Evolutionary conservation across 2,888 invertebrate species (phyloP).

Genomic region (Furcula furcula): DNA sequence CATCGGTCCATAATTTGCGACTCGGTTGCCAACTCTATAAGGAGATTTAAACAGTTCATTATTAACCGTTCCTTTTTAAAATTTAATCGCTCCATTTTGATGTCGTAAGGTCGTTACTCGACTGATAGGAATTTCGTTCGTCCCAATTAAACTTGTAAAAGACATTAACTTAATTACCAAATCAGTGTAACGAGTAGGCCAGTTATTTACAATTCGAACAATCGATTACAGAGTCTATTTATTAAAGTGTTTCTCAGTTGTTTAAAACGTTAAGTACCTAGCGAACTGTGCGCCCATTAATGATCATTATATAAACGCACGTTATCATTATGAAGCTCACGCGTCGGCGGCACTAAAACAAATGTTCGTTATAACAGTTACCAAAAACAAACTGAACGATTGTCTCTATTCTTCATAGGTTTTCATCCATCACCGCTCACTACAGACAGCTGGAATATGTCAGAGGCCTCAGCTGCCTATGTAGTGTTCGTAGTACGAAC

Average conservation of each 20-base stretch:
- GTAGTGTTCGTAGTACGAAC: not conserved
- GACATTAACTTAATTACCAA: not conserved
- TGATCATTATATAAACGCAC: not conserved
- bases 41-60: not conserved
- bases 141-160: not conserved
- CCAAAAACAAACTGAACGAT: not conserved
- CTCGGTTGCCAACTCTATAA: constrained; percentile 6
- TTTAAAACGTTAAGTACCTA: not conserved
- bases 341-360: not conserved
- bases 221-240: not conserved
- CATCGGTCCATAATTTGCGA: constrained; percentile 7
- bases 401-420: not conserved
- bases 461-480: not conserved
- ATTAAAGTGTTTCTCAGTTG: not conserved
- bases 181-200: not conserved
- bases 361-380: not conserved
- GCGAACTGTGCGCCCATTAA: not conserved
- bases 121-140: not conserved
- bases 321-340: not conserved
- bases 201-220: not conserved
- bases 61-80: not conserved
- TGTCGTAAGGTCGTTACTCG: not conserved
- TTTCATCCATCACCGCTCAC: not conserved
- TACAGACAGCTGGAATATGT: not conserved
- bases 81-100: not conserved